phyloP scores from a whole-genome alignment of 2,113 vertebrate species.

The Chionis minor region DNA sequence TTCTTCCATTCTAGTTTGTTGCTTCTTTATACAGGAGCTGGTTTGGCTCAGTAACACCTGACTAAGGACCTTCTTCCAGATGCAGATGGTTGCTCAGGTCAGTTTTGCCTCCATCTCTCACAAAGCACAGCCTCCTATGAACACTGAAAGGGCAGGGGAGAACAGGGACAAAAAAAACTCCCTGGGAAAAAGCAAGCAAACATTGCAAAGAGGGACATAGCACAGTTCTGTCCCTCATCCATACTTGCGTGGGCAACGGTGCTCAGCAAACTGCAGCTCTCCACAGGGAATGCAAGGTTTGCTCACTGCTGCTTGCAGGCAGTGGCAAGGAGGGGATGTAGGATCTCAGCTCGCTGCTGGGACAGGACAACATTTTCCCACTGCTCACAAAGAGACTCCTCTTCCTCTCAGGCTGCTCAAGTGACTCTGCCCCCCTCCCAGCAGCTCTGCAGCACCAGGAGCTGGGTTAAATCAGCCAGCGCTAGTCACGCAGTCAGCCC shows the following conservation, averaged over 20 bases:
- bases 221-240: fast-evolving
- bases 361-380: background rate
- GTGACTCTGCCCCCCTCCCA: fast-evolving
- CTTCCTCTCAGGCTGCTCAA: background rate
- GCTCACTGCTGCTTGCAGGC: background rate
- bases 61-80: background rate
- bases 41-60: background rate
- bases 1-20: background rate
- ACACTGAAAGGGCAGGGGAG: fast-evolving
- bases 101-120: background rate
- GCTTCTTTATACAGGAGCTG: background rate
- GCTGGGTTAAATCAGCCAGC: background rate
- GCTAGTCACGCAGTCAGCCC: background rate
- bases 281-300: fast-evolving
- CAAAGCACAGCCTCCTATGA: too few species aligned
- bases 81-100: background rate
- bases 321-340: fast-evolving
- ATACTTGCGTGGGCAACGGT: fast-evolving
- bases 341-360: background rate
- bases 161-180: background rate
- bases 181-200: too few species aligned
- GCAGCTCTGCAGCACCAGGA: background rate
- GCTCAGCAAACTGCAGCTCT: fast-evolving
- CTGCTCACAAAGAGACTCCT: fast-evolving
- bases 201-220: fast-evolving